These are phyloP conservation scores for Beris morrisii DNA, from an alignment of 2,888 invertebrate genomes.

Conservation along the genomic window DNA sequence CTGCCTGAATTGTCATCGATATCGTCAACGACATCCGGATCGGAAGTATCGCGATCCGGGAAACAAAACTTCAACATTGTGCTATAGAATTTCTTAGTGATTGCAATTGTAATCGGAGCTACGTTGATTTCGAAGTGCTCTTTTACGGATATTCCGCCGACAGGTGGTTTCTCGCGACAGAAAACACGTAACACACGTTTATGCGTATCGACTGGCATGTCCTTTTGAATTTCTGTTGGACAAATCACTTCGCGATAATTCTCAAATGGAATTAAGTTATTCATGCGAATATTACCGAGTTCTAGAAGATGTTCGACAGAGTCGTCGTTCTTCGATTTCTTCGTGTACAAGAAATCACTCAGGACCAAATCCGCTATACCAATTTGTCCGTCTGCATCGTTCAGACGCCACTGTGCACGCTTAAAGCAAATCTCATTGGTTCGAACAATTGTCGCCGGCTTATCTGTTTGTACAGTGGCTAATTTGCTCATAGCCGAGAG, in stretches of 20 bases:
- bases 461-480: slow-evolving; percentile 68
- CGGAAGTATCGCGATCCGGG: slow-evolving; percentile 86
- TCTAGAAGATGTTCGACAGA: slow-evolving; percentile 97
- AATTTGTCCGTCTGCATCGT: slow-evolving; percentile 96
- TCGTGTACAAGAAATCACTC: slow-evolving; percentile 95
- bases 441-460: slow-evolving; percentile 76
- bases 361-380: slow-evolving; percentile 95
- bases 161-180: slow-evolving; percentile 93
- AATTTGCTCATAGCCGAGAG: slow-evolving; percentile 62
- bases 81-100: slow-evolving; percentile 95
- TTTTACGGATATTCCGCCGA: slow-evolving; percentile 98
- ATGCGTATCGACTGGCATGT: slow-evolving; percentile 84
- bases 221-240: slow-evolving; percentile 76
- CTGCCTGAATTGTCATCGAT: slow-evolving; percentile 61
- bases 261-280: slow-evolving; percentile 92
- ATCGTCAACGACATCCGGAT: slow-evolving; percentile 65
- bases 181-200: slow-evolving; percentile 91
- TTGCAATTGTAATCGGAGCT: slow-evolving; percentile 86
- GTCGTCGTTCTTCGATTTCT: slow-evolving; percentile 94
- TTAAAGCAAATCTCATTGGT: slow-evolving; percentile 97
- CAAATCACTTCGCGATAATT: slow-evolving; percentile 86
- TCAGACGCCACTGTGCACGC: slow-evolving; percentile 96
- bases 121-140: slow-evolving; percentile 99
- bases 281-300: slow-evolving; percentile 92
- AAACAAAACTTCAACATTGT: slow-evolving; percentile 98